Conservation (phyloP, 2,888 invertebrate genomes). For the Cheilosia vulpina region DNA sequence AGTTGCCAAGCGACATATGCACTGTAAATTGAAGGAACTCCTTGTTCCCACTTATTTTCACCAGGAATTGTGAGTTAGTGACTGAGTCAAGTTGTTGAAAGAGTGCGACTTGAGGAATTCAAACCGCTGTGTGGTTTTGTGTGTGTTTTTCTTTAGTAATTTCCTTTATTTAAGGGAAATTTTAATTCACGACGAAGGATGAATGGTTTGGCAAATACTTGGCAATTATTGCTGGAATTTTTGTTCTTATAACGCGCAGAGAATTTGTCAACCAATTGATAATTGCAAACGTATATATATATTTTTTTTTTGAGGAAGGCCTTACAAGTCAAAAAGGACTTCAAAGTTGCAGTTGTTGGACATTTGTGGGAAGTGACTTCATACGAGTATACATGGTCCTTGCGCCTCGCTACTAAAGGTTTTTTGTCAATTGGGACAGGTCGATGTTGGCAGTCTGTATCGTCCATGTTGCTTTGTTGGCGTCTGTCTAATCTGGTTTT, state of each 20-base stretch:
- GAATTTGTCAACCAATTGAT: background rate
- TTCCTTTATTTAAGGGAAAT: background rate
- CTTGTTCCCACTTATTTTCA: slow-evolving; percentile 27
- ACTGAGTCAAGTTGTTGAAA: slow-evolving; percentile 11
- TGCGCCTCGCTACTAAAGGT: no score
- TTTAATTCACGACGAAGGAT: background rate
- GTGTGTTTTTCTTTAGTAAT: background rate
- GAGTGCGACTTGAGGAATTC: slow-evolving; percentile 8
- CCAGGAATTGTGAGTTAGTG: slow-evolving; percentile 8
- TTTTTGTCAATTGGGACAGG: no score
- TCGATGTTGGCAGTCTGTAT: no score
- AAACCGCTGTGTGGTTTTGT: background rate
- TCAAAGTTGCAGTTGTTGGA: no score
- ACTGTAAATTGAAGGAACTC: slow-evolving; percentile 6
- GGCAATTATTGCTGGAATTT: background rate
- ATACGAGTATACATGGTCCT: no score
- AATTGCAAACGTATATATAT: no score
- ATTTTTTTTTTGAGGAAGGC: no score
- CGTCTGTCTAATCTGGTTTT: no score
- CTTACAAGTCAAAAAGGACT: no score
- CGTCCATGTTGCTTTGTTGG: no score
- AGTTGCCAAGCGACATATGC: slow-evolving; percentile 11
- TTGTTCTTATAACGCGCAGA: background rate
- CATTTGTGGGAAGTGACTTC: no score
- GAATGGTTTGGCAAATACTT: background rate